Percentiles rank a stretch among this genome's conserved stretches.
phyloP scores from a whole-genome alignment of 2,888 invertebrate species.

The Altica lythri region DNA sequence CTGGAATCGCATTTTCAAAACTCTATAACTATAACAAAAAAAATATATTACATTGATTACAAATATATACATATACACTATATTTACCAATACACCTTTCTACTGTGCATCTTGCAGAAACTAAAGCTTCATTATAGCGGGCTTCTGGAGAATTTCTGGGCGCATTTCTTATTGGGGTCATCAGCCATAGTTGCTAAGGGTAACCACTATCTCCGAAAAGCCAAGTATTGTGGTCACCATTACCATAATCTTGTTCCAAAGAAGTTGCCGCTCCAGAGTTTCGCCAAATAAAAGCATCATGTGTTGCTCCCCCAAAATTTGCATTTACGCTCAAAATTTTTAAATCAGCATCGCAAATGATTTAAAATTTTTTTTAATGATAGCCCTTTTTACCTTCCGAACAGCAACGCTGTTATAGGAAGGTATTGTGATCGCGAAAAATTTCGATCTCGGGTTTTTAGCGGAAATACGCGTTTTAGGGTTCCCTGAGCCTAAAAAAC shows the following conservation, averaged over 20 bases:
- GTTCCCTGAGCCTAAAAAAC: no score
- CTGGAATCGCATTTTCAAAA: not conserved
- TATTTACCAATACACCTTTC: slow-evolving; percentile 5
- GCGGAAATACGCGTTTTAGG: no score
- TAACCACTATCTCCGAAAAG: no score
- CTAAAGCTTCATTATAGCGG: slow-evolving; percentile 1
- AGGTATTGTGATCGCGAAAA: no score
- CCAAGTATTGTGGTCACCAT: no score
- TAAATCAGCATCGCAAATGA: not conserved
- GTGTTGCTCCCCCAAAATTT: not conserved
- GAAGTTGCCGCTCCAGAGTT: not conserved
- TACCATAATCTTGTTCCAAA: not conserved
- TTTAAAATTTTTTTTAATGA: not conserved
- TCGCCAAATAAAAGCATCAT: not conserved
- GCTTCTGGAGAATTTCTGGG: not conserved
- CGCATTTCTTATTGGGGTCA: no score
- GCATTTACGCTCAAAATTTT: not conserved
- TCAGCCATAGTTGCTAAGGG: no score
- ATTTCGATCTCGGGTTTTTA: no score
- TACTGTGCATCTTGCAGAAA: slow-evolving; percentile 3
- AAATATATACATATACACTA: not conserved
- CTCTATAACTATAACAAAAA: not conserved
- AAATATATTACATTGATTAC: not conserved
- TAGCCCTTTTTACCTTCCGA: no score
- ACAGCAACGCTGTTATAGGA: no score